Evolutionary conservation across 1,140 invertebrate genomes (phyloP).

Genomic region (Lysiphlebus fabarum): DNA sequence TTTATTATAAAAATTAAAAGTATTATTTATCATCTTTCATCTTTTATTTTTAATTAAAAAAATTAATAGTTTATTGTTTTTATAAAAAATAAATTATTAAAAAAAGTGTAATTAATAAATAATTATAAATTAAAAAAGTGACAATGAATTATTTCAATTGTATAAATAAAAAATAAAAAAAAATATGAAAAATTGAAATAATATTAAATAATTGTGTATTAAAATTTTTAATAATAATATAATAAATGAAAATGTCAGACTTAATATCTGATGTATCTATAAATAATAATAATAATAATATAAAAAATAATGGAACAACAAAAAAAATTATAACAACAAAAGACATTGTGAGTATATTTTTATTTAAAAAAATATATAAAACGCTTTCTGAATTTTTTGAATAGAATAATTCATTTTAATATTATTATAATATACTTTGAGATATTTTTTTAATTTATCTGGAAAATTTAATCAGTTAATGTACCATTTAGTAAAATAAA

Average conservation of each 20-base stretch:
- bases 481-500: no score
- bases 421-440: no score
- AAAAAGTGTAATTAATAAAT: neutral
- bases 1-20: no score
- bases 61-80: neutral
- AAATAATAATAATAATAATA: conserved; percentile 32
- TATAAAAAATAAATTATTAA: neutral
- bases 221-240: no score
- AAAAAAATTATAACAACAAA: conserved; percentile 21
- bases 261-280: conserved; percentile 27
- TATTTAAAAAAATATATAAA: neutral
- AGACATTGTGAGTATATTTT: conserved; percentile 13
- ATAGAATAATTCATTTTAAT: neutral
- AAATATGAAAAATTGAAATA: conserved; percentile 8
- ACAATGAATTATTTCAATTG: conserved; percentile 2
- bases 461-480: no score
- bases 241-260: conserved; percentile 32
- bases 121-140: neutral
- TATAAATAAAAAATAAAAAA: conserved; percentile 11
- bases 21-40: no score
- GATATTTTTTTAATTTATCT: no score
- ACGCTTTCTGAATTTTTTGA: conserved; percentile 7
- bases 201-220: no score
- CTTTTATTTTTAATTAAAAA: no score
- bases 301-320: conserved; percentile 24